These are phyloP conservation scores for Campoletis raptor DNA, from an alignment of 2,888 invertebrate species.

Conservation along the genomic window DNA sequence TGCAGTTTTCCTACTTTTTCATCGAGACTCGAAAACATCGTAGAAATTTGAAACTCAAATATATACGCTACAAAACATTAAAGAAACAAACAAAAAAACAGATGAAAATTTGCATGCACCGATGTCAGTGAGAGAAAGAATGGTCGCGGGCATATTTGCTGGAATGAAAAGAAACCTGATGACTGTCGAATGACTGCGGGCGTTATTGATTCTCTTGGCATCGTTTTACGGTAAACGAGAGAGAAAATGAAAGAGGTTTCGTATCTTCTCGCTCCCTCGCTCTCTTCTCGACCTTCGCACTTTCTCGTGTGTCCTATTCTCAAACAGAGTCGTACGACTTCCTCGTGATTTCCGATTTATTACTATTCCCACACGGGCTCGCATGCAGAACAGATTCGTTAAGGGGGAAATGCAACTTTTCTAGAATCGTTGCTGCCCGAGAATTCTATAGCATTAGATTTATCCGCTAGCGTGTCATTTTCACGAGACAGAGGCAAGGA, in stretches of 20 bases:
- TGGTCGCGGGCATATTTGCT: neutral
- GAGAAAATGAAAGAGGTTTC: slow-evolving; percentile 34
- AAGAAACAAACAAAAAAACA: slow-evolving; percentile 25
- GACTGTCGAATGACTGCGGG: slow-evolving; percentile 84
- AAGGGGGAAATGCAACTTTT: slow-evolving; percentile 35
- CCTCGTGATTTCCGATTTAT: slow-evolving; percentile 65
- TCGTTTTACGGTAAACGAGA: slow-evolving; percentile 74
- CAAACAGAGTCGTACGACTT: slow-evolving; percentile 60
- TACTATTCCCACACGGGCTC: slow-evolving; percentile 26
- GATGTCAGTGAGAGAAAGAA: slow-evolving; percentile 45
- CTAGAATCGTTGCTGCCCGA: slow-evolving; percentile 18
- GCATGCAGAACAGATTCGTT: slow-evolving; percentile 33
- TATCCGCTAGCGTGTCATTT: slow-evolving; percentile 6
- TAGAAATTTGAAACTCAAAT: neutral
- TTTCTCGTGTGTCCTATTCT: slow-evolving; percentile 29
- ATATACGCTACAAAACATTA: neutral
- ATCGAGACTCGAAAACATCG: neutral
- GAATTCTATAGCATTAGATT: neutral
- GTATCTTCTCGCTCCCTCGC: slow-evolving; percentile 48
- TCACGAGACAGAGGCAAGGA: neutral
- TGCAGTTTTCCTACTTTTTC: neutral
- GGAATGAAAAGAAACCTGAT: slow-evolving; percentile 75
- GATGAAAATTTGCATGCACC: slow-evolving; percentile 5
- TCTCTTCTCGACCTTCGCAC: slow-evolving; percentile 35
- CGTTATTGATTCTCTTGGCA: slow-evolving; percentile 81